These are phyloP conservation scores for Xiphophorus couchianus DNA, from an alignment of 2,113 vertebrate genomes.

Conservation along the genomic window DNA sequence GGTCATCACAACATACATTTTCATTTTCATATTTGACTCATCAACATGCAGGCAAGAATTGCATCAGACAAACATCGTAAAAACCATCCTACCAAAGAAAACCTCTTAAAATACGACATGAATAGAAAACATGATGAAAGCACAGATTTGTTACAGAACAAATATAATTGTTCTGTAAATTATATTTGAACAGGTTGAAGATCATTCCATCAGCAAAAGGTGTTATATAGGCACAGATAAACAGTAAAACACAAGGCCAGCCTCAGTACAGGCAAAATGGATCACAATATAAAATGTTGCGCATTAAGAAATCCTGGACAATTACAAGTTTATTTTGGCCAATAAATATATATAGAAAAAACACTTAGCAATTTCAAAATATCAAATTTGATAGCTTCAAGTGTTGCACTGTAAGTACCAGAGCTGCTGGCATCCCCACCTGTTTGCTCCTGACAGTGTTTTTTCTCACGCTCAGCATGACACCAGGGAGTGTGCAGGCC, in stretches of 20 bases:
- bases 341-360: slow-evolving; percentile 74
- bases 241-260: slow-evolving; percentile 60
- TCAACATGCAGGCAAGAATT: slow-evolving; percentile 60
- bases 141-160: background rate
- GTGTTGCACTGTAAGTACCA: slow-evolving; percentile 74
- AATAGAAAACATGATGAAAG: slow-evolving; percentile 17
- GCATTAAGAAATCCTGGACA: slow-evolving; percentile 61
- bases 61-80: slow-evolving; percentile 52
- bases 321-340: slow-evolving; percentile 55
- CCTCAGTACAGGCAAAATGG: slow-evolving; percentile 57
- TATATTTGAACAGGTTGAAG: slow-evolving; percentile 3
- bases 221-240: slow-evolving; percentile 60
- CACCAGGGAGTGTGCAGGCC: slow-evolving; percentile 57
- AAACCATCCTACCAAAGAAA: slow-evolving; percentile 41
- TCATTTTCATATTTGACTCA: slow-evolving; percentile 47
- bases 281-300: slow-evolving; percentile 56
- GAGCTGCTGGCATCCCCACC: slow-evolving; percentile 56
- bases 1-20: slow-evolving; percentile 61
- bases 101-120: slow-evolving; percentile 26
- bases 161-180: background rate
- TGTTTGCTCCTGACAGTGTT: slow-evolving; percentile 63
- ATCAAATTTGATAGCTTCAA: slow-evolving; percentile 68
- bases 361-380: slow-evolving; percentile 38
- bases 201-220: slow-evolving; percentile 17
- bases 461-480: slow-evolving; percentile 72